Conservation (phyloP, 2,797 vertebrate species). For the Parotocinclus haroldoi region DNA sequence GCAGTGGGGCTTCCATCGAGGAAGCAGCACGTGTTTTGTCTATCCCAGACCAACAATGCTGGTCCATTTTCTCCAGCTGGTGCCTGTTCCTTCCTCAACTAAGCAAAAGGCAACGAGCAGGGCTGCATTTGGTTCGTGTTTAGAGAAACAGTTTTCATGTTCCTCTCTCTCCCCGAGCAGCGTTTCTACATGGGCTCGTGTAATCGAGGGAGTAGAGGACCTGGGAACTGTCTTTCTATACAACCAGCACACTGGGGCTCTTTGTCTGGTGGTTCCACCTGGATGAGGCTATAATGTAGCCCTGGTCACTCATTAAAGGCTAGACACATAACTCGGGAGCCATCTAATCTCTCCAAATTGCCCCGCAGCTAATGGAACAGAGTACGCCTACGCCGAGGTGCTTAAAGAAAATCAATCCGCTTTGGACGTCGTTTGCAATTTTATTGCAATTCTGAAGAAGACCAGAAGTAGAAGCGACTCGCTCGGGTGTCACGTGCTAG, state of each 20-base stretch:
- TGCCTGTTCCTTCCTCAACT: slow-evolving; percentile 63
- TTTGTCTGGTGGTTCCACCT: slow-evolving; percentile 72
- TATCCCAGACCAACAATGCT: slow-evolving; percentile 62
- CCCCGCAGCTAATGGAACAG: slow-evolving; percentile 5
- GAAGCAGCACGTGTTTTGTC: slow-evolving; percentile 60
- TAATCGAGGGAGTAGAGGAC: neutral
- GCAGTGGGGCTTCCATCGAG: slow-evolving; percentile 17
- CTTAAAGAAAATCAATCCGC: neutral
- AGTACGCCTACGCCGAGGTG: neutral
- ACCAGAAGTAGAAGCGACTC: no score
- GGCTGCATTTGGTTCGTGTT: slow-evolving; percentile 28
- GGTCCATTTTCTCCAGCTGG: slow-evolving; percentile 57
- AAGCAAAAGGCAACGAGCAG: no score
- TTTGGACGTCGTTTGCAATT: no score
- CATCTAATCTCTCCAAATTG: slow-evolving; percentile 10
- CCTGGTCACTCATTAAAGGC: slow-evolving; percentile 61
- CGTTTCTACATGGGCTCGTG: neutral
- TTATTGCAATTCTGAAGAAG: no score
- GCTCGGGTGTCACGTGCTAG: no score
- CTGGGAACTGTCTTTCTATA: slow-evolving; percentile 52
- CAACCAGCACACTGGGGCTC: slow-evolving; percentile 61
- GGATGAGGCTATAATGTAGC: slow-evolving; percentile 61
- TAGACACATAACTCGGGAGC: slow-evolving; percentile 31
- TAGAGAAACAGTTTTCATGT: neutral
- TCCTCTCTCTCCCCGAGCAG: neutral